Percentiles rank a stretch among this genome's conserved stretches.
Evolutionary conservation across 53 echinoderm and acorn worm genomes (phyloP).

Genomic region (Glandiceps talaboti): DNA sequence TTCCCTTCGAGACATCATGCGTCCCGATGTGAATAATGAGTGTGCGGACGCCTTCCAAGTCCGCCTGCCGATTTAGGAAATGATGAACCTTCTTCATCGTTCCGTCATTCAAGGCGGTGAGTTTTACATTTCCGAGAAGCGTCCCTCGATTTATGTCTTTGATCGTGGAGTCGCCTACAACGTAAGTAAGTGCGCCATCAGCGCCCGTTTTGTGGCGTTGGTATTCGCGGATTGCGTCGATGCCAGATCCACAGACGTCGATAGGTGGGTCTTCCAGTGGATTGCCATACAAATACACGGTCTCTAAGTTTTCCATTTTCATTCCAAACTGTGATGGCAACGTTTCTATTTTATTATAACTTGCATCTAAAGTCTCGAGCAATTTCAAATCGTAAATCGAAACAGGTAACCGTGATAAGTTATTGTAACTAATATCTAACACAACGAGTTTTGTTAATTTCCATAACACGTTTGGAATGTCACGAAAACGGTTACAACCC

Average conservation of each 20-base stretch:
- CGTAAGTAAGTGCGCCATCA: background rate
- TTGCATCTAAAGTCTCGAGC: background rate
- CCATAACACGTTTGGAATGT: background rate
- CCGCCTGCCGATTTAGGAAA: background rate
- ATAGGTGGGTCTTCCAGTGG: background rate
- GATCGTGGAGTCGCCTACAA: background rate
- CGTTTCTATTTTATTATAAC: background rate
- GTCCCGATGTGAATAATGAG: background rate
- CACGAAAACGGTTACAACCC: background rate
- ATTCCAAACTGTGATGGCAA: background rate
- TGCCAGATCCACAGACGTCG: background rate
- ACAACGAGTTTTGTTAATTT: background rate
- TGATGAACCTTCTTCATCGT: background rate
- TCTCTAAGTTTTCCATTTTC: background rate
- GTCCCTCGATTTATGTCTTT: background rate
- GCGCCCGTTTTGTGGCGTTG: background rate
- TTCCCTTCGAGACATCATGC: background rate
- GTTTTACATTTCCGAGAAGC: background rate
- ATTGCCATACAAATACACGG: background rate
- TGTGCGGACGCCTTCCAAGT: background rate
- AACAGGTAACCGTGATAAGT: background rate
- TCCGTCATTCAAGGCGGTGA: background rate
- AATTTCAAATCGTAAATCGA: background rate
- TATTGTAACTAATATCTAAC: background rate
- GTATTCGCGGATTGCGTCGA: background rate